Base-by-base conservation (phyloP, 2,113 vertebrate species). In the Colistium nudipinnis region DNA sequence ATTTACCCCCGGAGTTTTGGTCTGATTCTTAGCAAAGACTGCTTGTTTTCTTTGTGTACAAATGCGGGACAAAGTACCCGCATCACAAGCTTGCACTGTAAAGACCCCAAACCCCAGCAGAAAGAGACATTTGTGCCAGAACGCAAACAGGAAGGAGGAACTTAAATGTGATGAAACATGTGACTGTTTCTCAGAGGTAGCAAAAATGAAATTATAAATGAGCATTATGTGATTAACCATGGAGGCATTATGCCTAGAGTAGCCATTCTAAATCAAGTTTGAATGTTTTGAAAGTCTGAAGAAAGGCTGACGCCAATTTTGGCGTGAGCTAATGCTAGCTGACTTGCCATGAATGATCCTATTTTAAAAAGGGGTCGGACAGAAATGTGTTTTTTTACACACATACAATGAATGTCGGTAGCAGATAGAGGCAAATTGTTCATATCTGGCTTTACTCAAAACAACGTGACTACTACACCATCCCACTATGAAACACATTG, bases 121-220 rank as follows among this genome's bases (percentile, higher is more conserved):
- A 44, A 62, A 67, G 51, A 55, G 6, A 31, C 56, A 39, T 36
- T 27, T 28, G 56, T 60, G 61, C 64, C 60, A 48, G 75, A 82
- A 80, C 6, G 16, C 35, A 48, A 61, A 59, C 67, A 72, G 75
- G 43, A 86, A 76, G 49, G 39, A 76, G 79, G 71, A 88, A 89
- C 84, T 84, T 20, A 54, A 70, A 17, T 79, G 75, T 76, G 79
- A 63, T 38, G 19, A 81, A 80, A 85, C 85, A 80, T 78, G 82
- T 87, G 87, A 91, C 76, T 70, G 62, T 84, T 78, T 79, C 44
- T 76, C 20, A 69, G 49, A 22, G 49, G n/a, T 64, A 61, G 60
- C 43, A 25, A 53, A 28, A 45, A 8, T 30, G 4, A 60, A 48
- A 73, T 51, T 28, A 39, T 19, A 33, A 75, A 60, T 16, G 7